These are phyloP conservation scores for Pogonognathellus flavescens DNA, from an alignment of 1,140 invertebrate genomes.

Conservation along the genomic window DNA sequence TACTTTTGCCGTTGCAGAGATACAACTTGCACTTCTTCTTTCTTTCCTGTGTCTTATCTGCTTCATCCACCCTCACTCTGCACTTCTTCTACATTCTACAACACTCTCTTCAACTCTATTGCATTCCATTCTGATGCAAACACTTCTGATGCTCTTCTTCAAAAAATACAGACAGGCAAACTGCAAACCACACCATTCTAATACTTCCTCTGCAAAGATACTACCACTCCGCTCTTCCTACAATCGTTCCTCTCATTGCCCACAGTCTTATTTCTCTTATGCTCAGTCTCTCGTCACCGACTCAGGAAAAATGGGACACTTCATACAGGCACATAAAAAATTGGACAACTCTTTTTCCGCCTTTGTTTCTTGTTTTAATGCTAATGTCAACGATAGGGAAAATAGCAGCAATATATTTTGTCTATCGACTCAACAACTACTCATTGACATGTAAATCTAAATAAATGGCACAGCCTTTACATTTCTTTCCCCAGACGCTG, in stretches of 20 bases:
- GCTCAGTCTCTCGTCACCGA: not conserved
- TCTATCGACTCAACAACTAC: too few species aligned
- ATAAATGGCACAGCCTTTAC: too few species aligned
- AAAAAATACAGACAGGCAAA: constrained; percentile 23
- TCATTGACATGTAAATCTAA: too few species aligned
- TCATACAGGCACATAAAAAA: constrained; percentile 27
- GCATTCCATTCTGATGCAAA: constrained; percentile 26
- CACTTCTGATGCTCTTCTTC: not conserved
- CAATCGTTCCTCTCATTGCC: not conserved
- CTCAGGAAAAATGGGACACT: constrained; percentile 54
- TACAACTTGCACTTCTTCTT: constrained; percentile 26
- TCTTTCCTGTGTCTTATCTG: constrained; percentile 42
- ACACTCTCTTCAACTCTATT: not conserved
- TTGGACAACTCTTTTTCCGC: not conserved
- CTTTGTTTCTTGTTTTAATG: constrained; percentile 1
- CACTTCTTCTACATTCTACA: not conserved
- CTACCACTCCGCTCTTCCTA: not conserved
- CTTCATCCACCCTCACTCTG: not conserved
- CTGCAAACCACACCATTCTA: constrained; percentile 17
- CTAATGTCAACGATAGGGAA: not conserved
- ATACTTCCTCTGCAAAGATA: too few species aligned
- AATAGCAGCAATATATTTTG: not conserved
- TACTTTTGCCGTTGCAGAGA: not conserved
- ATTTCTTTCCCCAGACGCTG: too few species aligned
- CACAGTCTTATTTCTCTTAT: not conserved